Percentiles rank a stretch among this genome's conserved stretches.
These are phyloP conservation scores for Poecile montanus DNA, from an alignment of 2,797 vertebrate genomes.

Conservation along the genomic window DNA sequence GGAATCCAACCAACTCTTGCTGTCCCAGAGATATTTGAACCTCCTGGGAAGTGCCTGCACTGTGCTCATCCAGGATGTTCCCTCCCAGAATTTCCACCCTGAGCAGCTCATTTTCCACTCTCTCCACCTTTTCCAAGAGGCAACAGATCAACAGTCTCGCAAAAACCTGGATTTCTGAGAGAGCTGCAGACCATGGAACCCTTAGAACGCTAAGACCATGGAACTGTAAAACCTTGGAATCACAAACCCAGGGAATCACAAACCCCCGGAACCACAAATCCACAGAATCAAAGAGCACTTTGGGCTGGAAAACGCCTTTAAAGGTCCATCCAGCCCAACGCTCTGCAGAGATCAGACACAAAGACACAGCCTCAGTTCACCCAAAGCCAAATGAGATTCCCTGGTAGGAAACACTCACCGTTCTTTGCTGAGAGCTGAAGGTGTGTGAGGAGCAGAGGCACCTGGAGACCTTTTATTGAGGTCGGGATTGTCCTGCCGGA, in stretches of 20 bases:
- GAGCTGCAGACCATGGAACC: neutral
- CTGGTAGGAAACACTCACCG: slow-evolving; percentile 1
- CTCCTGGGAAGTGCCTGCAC: neutral
- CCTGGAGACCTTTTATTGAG: slow-evolving; percentile 34
- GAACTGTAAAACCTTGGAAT: neutral
- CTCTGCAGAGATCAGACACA: neutral
- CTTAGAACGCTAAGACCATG: accelerated
- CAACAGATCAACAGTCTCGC: neutral
- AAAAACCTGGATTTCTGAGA: neutral
- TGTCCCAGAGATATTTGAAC: neutral
- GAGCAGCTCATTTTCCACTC: neutral
- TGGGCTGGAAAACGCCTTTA: neutral
- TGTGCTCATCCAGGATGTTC: neutral
- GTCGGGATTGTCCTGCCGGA: neutral
- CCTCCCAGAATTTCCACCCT: neutral
- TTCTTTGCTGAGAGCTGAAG: slow-evolving; percentile 9
- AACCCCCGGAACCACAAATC: neutral
- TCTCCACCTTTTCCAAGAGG: neutral
- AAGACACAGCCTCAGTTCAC: neutral
- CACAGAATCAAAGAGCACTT: accelerated
- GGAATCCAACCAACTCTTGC: neutral
- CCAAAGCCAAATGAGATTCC: neutral
- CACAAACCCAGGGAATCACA: neutral
- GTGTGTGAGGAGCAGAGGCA: slow-evolving; percentile 50
- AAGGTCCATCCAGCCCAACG: neutral